A percentile compares a stretch with the other conserved stretches of the same genome.
Conservation (phyloP, 1,140 invertebrate species). For the Pomphorhynchus laevis region DNA sequence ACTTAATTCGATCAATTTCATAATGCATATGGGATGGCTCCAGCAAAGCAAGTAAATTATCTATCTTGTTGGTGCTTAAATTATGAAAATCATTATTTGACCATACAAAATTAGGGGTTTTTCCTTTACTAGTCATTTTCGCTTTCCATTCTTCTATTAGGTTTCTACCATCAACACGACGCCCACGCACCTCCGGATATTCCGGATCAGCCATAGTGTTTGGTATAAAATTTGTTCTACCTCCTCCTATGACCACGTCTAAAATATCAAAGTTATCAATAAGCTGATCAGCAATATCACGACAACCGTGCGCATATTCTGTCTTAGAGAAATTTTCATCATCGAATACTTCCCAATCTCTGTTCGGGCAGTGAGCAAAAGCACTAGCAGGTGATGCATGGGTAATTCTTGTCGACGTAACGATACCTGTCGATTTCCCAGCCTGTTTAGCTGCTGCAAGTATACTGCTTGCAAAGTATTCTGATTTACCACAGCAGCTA, state of each 20-base stretch:
- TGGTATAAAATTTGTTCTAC: slow-evolving; percentile 5
- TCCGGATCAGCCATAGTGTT: no score
- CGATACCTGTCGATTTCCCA: slow-evolving; percentile 36
- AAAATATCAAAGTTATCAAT: slow-evolving; percentile 12
- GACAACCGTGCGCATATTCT: slow-evolving; percentile 16
- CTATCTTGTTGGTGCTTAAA: not conserved
- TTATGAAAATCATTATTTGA: slow-evolving; percentile 3
- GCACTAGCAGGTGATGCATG: slow-evolving; percentile 46
- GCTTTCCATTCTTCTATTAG: slow-evolving; percentile 3
- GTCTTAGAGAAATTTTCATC: slow-evolving; percentile 9
- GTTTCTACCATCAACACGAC: not conserved
- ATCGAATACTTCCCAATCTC: slow-evolving; percentile 17
- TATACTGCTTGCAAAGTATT: slow-evolving; percentile 3
- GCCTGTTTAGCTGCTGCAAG: slow-evolving; percentile 5
- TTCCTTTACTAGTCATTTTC: not conserved
- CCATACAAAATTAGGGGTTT: slow-evolving; percentile 6
- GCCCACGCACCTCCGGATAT: not conserved
- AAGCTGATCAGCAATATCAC: slow-evolving; percentile 19
- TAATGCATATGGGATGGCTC: slow-evolving; percentile 37
- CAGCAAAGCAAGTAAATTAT: no score
- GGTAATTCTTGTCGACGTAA: slow-evolving; percentile 49
- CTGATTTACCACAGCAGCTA: not conserved
- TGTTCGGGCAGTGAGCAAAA: slow-evolving; percentile 31
- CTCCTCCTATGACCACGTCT: slow-evolving; percentile 8
- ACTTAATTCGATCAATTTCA: slow-evolving; percentile 25